Conservation (phyloP, 2,113 vertebrate species). For the Petroica traversi region DNA sequence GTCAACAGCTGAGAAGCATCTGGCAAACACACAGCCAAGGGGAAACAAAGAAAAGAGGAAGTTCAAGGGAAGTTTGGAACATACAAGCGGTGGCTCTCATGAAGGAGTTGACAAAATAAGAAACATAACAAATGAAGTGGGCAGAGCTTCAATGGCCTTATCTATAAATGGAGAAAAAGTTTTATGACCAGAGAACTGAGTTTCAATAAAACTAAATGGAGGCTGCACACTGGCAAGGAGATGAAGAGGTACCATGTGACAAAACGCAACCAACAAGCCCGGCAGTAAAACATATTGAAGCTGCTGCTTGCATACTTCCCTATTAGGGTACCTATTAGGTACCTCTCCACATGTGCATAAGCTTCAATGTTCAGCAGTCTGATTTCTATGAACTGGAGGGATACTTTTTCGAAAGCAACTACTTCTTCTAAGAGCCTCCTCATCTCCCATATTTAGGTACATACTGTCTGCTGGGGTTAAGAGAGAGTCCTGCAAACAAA, state of each 20-base stretch:
- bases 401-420: not conserved
- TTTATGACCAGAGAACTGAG: not conserved
- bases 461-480: not conserved
- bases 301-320: not conserved
- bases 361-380: not conserved
- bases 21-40: not conserved
- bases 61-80: not conserved
- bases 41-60: not conserved
- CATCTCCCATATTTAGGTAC: not conserved
- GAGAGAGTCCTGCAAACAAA: not conserved
- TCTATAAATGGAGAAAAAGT: not conserved
- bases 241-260: not conserved
- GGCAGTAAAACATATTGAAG: not conserved
- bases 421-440: not conserved
- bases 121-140: not conserved
- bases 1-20: not conserved
- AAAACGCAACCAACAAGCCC: not conserved
- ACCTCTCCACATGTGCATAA: not conserved
- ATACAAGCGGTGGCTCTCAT: not conserved
- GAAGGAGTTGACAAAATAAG: not conserved
- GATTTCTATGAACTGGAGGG: not conserved
- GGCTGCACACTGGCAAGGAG: not conserved
- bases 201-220: not conserved
- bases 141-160: not conserved
- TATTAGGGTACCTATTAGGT: not conserved